phyloP scores from a whole-genome alignment of 2,113 vertebrate genomes.

The Dicaeum eximium region DNA sequence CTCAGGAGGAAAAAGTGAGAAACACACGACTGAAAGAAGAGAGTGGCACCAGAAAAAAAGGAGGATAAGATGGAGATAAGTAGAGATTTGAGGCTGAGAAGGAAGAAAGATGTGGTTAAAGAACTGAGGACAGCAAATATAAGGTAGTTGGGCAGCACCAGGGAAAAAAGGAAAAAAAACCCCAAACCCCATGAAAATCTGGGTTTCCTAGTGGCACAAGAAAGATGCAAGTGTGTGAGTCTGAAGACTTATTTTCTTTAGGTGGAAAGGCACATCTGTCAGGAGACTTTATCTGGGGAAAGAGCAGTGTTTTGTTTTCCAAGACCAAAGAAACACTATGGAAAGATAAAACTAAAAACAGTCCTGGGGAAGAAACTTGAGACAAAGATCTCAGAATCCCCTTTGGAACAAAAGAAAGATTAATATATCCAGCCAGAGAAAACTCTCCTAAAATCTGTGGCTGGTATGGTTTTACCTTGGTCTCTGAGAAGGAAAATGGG shows the following conservation, averaged over 20 bases:
- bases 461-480: background rate
- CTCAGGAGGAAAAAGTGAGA: background rate
- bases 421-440: background rate
- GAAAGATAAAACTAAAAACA: background rate
- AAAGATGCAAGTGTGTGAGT: background rate
- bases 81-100: background rate
- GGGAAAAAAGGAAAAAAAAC: background rate
- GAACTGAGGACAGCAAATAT: background rate
- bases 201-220: fast-evolving
- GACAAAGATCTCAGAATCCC: background rate
- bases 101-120: background rate
- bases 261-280: background rate
- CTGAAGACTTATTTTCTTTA: background rate
- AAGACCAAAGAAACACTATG: background rate
- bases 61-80: background rate
- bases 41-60: background rate
- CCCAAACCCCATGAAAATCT: background rate
- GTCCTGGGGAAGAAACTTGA: background rate
- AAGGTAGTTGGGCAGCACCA: background rate
- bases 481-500: background rate
- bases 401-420: background rate
- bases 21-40: background rate
- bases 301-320: background rate
- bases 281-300: background rate
- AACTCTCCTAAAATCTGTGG: background rate